Evolutionary conservation across 2,888 invertebrate species (phyloP), one percentile per base, ranked within the genome.

Genomic region (Pharmacophagus antenor): DNA sequence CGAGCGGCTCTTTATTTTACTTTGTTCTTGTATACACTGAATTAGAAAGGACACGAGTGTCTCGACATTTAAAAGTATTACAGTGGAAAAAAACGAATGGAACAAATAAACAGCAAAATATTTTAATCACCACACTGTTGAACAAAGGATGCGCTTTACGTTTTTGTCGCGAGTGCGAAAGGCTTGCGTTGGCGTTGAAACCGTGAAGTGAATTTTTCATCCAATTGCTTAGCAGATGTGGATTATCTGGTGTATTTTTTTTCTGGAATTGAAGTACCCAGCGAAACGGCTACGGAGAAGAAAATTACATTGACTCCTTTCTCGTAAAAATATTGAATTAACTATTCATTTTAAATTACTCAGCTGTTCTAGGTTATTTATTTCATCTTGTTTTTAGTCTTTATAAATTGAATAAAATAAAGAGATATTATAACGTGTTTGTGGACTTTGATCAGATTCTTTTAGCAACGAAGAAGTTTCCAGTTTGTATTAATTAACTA

Each of bases 211-310:
- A 53, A 61, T 56, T 61, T 61, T 61, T 56, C 61, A 57, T 61
- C 61, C 61, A 56, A 61, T 61, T 57, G 56, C 61, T 61, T 61
- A 61, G 48, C 61, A 61, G 61, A 61, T 56, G 60, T 51, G 55
- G 56, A 61, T 56, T 61, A 56, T 61, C 53, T 56, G 46, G 47
- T 6, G 50, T 12, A 46, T 22, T 21, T 48, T 27, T 59, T 56
- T 25, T 48, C 27, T 22, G n/a, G 17, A 48, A 56, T 22, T 54
- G 27, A 41, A 52, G 25, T 10, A 8, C 41, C 41, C 41, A 18
- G 5, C 18, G 42, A 59, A 49, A 54, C 23, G 52, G 37, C 41
- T 27, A 7, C 21, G 47, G 20, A 50, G 49, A 41, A 25, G n/a
- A n/a, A 49, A 42, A 27, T 59, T 46, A 27, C 15, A 8, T 54